Conservation (phyloP, 2,888 invertebrate species). For the Melipona beecheii region DNA sequence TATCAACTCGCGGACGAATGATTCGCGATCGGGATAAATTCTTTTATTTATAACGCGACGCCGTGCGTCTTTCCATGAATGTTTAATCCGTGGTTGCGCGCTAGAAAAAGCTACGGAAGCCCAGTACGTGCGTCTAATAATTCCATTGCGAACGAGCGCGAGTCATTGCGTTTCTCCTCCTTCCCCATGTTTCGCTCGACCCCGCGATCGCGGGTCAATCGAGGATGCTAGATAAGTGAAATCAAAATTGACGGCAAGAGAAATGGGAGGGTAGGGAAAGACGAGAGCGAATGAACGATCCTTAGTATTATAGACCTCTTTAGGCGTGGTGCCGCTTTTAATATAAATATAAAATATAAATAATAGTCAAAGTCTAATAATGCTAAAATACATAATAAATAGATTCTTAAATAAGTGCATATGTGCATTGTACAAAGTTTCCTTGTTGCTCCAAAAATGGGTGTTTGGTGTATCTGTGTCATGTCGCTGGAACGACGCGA, state of each 20-base stretch:
- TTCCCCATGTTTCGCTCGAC: slow-evolving; percentile 1
- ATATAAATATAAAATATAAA: too few species aligned
- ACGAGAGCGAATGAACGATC: neutral
- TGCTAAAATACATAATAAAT: too few species aligned
- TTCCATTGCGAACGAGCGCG: neutral
- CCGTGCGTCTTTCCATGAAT: slow-evolving; percentile 30
- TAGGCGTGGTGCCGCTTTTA: too few species aligned
- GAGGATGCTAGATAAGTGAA: slow-evolving; percentile 36
- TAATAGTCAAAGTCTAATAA: too few species aligned
- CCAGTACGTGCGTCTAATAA: neutral
- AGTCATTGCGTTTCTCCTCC: slow-evolving; percentile 5
- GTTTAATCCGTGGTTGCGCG: slow-evolving; percentile 11
- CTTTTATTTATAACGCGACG: slow-evolving; percentile 25
- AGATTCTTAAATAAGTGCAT: too few species aligned
- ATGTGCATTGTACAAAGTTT: too few species aligned
- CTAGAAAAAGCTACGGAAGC: neutral
- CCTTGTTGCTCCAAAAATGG: too few species aligned
- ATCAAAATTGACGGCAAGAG: slow-evolving; percentile 21
- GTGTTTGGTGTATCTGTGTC: too few species aligned
- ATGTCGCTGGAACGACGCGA: neutral
- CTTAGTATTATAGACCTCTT: too few species aligned
- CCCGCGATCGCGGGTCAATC: slow-evolving; percentile 26
- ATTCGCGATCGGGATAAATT: neutral
- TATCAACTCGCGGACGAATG: slow-evolving; percentile 21
- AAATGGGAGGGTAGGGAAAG: neutral